phyloP scores from a whole-genome alignment of 2,888 invertebrate species.

The Aphrophora alni region DNA sequence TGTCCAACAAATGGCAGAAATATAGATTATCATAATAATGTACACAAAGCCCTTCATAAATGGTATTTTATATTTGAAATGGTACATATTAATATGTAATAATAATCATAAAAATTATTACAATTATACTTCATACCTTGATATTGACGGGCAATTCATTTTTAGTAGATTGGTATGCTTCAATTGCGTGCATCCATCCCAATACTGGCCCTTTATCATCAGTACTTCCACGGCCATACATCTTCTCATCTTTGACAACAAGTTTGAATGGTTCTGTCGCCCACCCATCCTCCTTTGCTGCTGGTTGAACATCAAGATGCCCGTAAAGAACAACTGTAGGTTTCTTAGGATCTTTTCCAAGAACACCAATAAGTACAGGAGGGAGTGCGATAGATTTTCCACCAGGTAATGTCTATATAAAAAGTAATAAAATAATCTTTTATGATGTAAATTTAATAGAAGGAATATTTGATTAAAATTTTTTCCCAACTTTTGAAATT shows the following conservation, averaged over 20 bases:
- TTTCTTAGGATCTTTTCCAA: conserved; percentile 84
- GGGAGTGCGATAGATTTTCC: conserved; percentile 79
- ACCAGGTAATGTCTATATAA: conserved; percentile 64
- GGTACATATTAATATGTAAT: too few relatives aligned
- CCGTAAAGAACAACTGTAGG: conserved; percentile 96
- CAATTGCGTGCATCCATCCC: conserved; percentile 94
- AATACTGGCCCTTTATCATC: conserved; percentile 96
- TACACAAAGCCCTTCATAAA: too few relatives aligned
- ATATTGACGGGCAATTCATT: conserved; percentile 68
- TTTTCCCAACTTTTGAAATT: too few relatives aligned
- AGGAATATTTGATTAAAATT: too few relatives aligned
- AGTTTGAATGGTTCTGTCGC: conserved; percentile 92
- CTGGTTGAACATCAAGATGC: conserved; percentile 98
- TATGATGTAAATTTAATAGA: too few relatives aligned
- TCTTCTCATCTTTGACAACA: conserved; percentile 84
- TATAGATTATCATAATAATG: too few relatives aligned
- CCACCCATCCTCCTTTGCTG: conserved; percentile 93
- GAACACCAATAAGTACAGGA: conserved; percentile 79
- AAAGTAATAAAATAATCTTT: too few relatives aligned
- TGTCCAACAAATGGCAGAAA: too few relatives aligned
- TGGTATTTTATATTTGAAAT: too few relatives aligned
- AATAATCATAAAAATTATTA: too few relatives aligned
- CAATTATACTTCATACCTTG: conserved; percentile 60
- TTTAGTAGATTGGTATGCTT: conserved; percentile 79
- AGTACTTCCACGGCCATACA: conserved; percentile 90